Evolutionary conservation across 2,113 vertebrate species (phyloP), one percentile per base, ranked within the genome.

Genomic region (Eira barbara): DNA sequence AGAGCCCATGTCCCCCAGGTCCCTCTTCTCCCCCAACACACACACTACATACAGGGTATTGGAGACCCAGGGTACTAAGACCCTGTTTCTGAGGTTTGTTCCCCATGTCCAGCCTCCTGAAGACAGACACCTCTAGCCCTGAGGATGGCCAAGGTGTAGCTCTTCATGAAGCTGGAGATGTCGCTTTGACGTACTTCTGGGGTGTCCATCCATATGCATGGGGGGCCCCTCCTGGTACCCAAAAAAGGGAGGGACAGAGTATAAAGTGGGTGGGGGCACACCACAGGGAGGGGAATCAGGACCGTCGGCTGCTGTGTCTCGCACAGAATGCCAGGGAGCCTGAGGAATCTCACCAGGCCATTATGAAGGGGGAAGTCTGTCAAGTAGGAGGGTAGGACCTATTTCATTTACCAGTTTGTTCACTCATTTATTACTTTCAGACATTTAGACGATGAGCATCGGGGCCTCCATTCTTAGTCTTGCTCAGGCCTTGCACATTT

Each of bases 341-440:
- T 63, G 45, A 8, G 27, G 31, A 29, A 61, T 85, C 25, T 45
- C 17, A 9, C 17, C 27, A 11, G 93, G 55, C 52, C 49, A 4
- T 34, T 18, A 0, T 9, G 55, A 61, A 69, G 34, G 17, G 34
- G 9, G 34, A 2, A 1, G 11, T 57, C 39, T 39, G 57, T 57
- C 67, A 73, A 36, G 34, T 34, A 8, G 42, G 61, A 87, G 47
- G 36, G 23, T 5, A 36, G 27, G 45, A 52, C 25, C 18, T 42
- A 20, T 80, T 73, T 81, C 20, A 76, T 47, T 52, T 63, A 47
- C 45, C 23, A 4, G 20, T 83, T 89, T 25, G 7, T 39, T 91
- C 36, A 52, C 76, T 83, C n/a, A 57, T 78, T 79, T 59, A 67
- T 73, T 88, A 34, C 31, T 52, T 85, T 27, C 47, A 74, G 94